Evolutionary conservation across 2,113 vertebrate genomes (phyloP).

Genomic region (Ophiodon elongatus): DNA sequence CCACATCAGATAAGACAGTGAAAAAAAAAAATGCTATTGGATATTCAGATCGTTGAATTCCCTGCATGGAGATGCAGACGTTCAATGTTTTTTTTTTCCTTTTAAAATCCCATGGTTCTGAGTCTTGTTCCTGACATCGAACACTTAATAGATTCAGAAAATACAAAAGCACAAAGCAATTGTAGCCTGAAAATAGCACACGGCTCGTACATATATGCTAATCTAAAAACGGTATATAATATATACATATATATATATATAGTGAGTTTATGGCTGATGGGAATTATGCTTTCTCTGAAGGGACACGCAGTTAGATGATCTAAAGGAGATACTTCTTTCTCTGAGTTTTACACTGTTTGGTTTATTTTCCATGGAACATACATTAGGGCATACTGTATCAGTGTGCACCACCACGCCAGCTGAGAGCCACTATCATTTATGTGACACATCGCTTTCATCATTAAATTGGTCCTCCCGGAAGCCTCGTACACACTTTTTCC

Average conservation of each 20-base stretch:
- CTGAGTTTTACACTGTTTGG: neutral
- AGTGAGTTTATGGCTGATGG: neutral
- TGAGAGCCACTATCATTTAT: neutral
- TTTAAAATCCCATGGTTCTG: neutral
- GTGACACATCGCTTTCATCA: neutral
- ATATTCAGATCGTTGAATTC: constrained; percentile 4
- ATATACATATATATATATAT: neutral
- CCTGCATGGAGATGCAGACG: neutral
- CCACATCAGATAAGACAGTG: neutral
- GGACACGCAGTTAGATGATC: neutral
- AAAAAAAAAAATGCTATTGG: neutral
- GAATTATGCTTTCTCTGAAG: neutral
- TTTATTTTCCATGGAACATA: neutral
- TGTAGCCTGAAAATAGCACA: neutral
- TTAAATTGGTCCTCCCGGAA: neutral
- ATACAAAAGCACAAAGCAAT: neutral
- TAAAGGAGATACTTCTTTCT: neutral
- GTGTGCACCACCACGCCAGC: neutral
- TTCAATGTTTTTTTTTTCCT: too few relatives aligned
- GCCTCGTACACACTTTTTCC: neutral
- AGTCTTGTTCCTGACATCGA: neutral
- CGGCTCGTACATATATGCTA: neutral
- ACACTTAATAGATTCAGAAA: neutral
- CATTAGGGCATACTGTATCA: neutral
- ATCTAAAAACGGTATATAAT: constrained; percentile 1